Conservation (phyloP, 2,113 vertebrate species). For the Rhegmatorhina hoffmannsi region DNA sequence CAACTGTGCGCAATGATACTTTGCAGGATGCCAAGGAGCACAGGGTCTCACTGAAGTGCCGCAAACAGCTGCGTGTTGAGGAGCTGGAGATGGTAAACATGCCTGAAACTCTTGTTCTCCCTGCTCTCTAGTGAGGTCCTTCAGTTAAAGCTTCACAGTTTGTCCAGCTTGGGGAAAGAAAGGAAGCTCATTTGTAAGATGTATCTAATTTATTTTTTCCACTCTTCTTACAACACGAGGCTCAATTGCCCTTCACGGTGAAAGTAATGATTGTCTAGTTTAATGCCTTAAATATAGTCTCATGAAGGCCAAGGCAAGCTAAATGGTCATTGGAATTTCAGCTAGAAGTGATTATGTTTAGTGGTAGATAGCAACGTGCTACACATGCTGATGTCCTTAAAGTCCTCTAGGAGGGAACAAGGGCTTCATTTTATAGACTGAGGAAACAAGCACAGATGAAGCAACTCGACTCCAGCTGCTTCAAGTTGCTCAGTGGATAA, state of each 20-base stretch:
- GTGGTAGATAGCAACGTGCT: not conserved
- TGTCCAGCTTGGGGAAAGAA: not conserved
- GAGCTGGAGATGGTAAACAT: conserved; percentile 93
- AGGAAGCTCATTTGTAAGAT: not conserved
- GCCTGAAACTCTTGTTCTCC: not conserved
- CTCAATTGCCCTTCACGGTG: not conserved
- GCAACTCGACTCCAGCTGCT: conserved; percentile 30
- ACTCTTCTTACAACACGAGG: not conserved
- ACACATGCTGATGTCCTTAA: not conserved
- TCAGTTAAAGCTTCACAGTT: not conserved
- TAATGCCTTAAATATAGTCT: not conserved
- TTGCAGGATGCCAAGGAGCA: conserved; percentile 94
- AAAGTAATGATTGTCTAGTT: not conserved
- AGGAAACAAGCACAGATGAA: conserved; percentile 11
- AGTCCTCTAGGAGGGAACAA: not conserved
- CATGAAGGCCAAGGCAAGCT: not conserved
- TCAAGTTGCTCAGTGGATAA: not conserved
- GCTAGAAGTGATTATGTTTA: not conserved
- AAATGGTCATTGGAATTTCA: conserved; percentile 9
- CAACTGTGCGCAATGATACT: conserved; percentile 94
- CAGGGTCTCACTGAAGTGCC: conserved; percentile 93
- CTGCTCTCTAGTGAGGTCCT: not conserved
- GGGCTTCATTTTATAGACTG: conserved; percentile 6
- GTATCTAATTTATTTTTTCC: not conserved
- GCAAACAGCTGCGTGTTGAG: conserved; percentile 93